A percentile compares a stretch with the other conserved stretches of the same genome.
These are phyloP conservation scores for Echinarachnius parma DNA, from an alignment of 53 echinoderm and acorn worm genomes.

Conservation along the genomic window DNA sequence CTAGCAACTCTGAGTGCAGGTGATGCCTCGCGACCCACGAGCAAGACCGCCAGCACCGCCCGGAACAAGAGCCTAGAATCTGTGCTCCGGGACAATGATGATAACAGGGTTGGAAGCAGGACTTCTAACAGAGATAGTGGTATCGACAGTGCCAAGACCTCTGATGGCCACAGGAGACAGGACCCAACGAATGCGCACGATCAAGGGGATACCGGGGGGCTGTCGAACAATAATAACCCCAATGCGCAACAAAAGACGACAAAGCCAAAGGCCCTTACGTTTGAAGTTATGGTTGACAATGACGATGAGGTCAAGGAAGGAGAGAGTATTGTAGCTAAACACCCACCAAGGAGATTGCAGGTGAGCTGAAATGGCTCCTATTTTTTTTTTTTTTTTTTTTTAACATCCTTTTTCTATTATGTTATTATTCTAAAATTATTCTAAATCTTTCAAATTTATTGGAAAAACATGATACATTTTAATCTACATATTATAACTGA, in stretches of 20 bases:
- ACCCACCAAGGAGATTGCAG: constrained; percentile 88
- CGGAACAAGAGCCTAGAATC: constrained; percentile 35
- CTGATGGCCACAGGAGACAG: constrained; percentile 56
- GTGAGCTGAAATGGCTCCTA: constrained; percentile 27
- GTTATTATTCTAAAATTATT: no score
- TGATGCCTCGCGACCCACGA: constrained; percentile 41
- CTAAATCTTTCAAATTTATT: no score
- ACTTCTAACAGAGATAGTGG: constrained; percentile 80
- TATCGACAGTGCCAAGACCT: constrained; percentile 92
- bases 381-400: not conserved
- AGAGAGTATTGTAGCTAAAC: constrained; percentile 74
- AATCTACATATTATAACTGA: no score
- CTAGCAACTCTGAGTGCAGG: constrained; percentile 53
- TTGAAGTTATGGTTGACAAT: constrained; percentile 72
- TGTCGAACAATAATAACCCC: not conserved
- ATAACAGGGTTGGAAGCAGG: constrained; percentile 49
- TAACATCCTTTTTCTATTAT: not conserved
- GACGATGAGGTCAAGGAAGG: constrained; percentile 23
- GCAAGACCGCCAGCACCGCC: constrained; percentile 32
- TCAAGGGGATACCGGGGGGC: no score
- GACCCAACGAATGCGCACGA: no score
- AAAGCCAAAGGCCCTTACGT: constrained; percentile 60
- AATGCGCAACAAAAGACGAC: constrained; percentile 8
- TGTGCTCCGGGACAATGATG: constrained; percentile 20
- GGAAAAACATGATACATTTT: no score